Evolutionary conservation across 2,888 invertebrate genomes (phyloP), one percentile per base, ranked within the genome.

Genomic region (Noctua fimbriata): DNA sequence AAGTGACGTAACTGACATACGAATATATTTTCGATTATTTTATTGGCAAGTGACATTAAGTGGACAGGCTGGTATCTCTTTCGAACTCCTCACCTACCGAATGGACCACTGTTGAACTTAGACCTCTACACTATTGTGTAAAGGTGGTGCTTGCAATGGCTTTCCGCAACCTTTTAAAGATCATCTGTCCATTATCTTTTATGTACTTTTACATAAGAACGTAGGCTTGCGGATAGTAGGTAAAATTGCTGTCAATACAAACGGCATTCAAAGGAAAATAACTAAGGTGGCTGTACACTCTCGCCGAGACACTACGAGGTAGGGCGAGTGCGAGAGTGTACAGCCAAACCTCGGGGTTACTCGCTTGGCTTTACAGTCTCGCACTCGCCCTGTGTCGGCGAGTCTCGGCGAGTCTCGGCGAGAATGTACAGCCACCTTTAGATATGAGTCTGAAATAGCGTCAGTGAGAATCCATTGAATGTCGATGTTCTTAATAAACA

Each of bases 1-100:
- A 28, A 73, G 71, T 82, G 73, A 69, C 41, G 73, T 60, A 82
- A 82, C 60, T 9, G 32, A 74, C 44, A 71, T 24, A 69, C 18
- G 86, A 69, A 78, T 55, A 71, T 24, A 47, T 81, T 69, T 72
- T 73, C 58, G 79, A 83, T 76, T 28, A 74, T 84, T 41, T 87
- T 74, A 74, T 84, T 85, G 67, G 76, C 52, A 24, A 72, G 12
- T 80, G 84, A 86, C 87, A 78, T 84, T 58, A 84, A 84, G 87
- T 78, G 87, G 84, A 84, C 84, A 83, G 83, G 28, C 18, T 60
- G 60, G 52, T 71, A 86, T 78, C 72, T 66, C 49, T 72, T 76
- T 73, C 63, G 12, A 82, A 63, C 55, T 72, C 69, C 52, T 85
- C 75, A 72, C 69, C 78, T 86, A 71, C 86, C 58, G 82, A 77